These are phyloP conservation scores for Drosophila quinaria DNA, from an alignment of 2,888 invertebrate species.

Conservation along the genomic window DNA sequence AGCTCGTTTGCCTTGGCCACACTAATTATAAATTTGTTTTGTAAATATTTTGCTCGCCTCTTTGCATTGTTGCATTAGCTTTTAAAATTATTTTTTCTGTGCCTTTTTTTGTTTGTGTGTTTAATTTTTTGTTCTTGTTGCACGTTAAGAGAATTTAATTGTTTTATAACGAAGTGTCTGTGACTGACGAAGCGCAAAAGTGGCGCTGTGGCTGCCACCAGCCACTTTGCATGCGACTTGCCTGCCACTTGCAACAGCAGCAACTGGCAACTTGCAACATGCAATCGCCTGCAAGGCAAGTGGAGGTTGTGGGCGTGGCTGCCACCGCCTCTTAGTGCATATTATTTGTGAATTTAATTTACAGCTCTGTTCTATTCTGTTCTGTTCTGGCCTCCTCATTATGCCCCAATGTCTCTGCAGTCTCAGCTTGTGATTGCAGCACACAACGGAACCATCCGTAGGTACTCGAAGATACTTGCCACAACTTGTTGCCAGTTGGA, in stretches of 20 bases:
- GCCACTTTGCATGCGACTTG: constrained; percentile 54
- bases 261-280: constrained; percentile 28
- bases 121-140: constrained; percentile 30
- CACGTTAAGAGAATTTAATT: constrained; percentile 59
- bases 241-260: constrained; percentile 47
- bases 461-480: not conserved
- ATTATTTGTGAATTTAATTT: constrained; percentile 76
- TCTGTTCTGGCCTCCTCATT: constrained; percentile 50
- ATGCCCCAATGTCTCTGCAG: constrained; percentile 63
- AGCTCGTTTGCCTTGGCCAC: constrained; percentile 46
- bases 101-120: constrained; percentile 8
- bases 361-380: constrained; percentile 37
- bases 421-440: constrained; percentile 56
- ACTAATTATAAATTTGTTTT: constrained; percentile 78
- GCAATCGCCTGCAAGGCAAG: constrained; percentile 16
- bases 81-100: constrained; percentile 27
- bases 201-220: constrained; percentile 59
- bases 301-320: constrained; percentile 33
- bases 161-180: constrained; percentile 80
- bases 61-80: constrained; percentile 41
- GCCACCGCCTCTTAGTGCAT: constrained; percentile 50
- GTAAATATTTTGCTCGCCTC: constrained; percentile 71
- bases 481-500: constrained; percentile 26
- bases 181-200: constrained; percentile 72
- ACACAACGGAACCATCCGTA: constrained; percentile 30